A percentile compares a stretch with the other conserved stretches of the same genome.
Conservation (phyloP, 2,888 invertebrate genomes). For the Polydrusus cervinus region DNA sequence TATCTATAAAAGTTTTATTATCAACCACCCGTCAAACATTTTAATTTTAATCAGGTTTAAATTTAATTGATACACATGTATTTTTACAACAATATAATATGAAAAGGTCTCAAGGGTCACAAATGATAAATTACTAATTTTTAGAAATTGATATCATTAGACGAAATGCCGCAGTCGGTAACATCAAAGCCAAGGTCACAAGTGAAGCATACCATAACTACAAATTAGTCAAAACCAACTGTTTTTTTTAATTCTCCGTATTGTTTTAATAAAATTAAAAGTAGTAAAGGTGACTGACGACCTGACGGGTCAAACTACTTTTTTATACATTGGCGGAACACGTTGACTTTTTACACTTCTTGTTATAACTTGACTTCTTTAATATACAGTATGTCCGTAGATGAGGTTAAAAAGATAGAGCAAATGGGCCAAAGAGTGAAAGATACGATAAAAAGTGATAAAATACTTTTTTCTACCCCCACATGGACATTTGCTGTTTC, state of each 20-base stretch:
- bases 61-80: not conserved
- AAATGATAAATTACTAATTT: constrained; percentile 29
- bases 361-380: too few species aligned
- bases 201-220: constrained; percentile 31
- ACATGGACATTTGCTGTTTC: too few species aligned
- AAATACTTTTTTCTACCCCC: too few species aligned
- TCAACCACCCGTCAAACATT: not conserved
- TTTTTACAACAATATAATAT: too few species aligned
- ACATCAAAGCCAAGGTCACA: constrained; percentile 36
- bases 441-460: too few species aligned
- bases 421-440: too few species aligned
- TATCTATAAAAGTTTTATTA: not conserved
- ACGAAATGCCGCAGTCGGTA: constrained; percentile 25
- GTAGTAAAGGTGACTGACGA: constrained; percentile 24
- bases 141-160: constrained; percentile 31
- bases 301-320: constrained; percentile 2
- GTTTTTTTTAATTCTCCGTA: constrained; percentile 29
- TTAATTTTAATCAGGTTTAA: not conserved
- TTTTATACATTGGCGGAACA: constrained; percentile 20
- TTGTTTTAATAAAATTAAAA: constrained; percentile 40
- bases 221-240: constrained; percentile 43
- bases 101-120: not conserved
- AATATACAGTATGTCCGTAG: too few species aligned
- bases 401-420: too few species aligned
- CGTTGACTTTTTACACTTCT: not conserved